phyloP scores from a whole-genome alignment of 2,113 vertebrate genomes.

The Bolborhynchus lineola region DNA sequence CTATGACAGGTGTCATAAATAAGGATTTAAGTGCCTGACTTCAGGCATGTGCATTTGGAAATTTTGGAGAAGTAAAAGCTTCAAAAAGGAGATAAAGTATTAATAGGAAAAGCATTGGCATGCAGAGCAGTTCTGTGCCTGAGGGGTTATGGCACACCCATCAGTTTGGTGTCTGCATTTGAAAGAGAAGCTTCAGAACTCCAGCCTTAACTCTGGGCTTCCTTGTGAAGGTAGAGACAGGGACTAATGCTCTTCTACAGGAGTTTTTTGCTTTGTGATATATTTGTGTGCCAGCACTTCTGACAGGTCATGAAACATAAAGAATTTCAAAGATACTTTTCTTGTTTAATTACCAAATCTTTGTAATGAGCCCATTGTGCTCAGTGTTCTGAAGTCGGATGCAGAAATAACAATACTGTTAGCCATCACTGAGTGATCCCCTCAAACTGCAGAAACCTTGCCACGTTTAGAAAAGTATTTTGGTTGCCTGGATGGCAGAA shows the following conservation, averaged over 20 bases:
- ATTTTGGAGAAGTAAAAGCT: conserved; percentile 32
- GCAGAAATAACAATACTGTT: not conserved
- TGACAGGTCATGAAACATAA: conserved; percentile 25
- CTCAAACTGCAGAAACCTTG: conserved; percentile 2
- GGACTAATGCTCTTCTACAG: not conserved
- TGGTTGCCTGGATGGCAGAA: conserved; percentile 49
- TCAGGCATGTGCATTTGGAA: not conserved
- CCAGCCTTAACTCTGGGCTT: not conserved
- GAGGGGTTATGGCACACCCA: not conserved
- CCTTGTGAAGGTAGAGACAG: not conserved
- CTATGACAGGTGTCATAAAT: not conserved
- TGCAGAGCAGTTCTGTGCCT: not conserved
- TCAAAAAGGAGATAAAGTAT: conserved; percentile 1
- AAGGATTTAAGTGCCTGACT: not conserved
- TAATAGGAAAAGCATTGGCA: not conserved
- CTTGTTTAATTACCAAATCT: conserved; percentile 51
- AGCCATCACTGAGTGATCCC: conserved; percentile 2
- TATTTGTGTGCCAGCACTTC: not conserved
- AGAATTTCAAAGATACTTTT: conserved; percentile 29
- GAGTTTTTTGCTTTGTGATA: conserved; percentile 27
- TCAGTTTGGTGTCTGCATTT: not conserved
- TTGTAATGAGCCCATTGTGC: not conserved
- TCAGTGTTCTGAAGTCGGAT: not conserved
- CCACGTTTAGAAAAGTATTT: conserved; percentile 46
- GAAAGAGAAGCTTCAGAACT: not conserved